Evolutionary conservation across 2,888 invertebrate genomes (phyloP).

Genomic region (Sericinus montela): DNA sequence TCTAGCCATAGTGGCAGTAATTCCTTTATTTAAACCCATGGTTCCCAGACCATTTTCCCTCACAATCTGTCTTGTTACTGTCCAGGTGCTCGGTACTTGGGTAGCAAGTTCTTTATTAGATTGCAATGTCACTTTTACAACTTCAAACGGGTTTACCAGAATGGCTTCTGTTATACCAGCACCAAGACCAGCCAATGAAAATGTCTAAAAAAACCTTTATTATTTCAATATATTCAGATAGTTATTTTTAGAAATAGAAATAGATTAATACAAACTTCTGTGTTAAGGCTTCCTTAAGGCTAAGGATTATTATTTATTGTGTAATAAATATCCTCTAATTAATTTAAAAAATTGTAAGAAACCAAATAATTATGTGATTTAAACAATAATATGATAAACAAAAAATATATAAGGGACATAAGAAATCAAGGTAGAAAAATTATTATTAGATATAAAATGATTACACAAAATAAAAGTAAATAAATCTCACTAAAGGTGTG

Average conservation of each 20-base stretch:
- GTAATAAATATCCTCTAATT: too few relatives aligned
- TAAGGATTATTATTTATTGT: too few relatives aligned
- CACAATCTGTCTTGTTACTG: constrained; percentile 89
- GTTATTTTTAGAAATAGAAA: too few relatives aligned
- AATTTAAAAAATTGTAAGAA: neutral
- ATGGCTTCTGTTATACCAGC: constrained; percentile 96
- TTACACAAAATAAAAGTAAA: constrained; percentile 18
- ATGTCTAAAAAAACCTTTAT: constrained; percentile 82
- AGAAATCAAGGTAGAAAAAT: too few relatives aligned
- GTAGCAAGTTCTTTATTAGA: constrained; percentile 83
- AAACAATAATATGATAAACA: neutral
- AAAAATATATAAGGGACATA: neutral
- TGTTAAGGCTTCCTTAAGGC: too few relatives aligned
- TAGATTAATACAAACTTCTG: too few relatives aligned
- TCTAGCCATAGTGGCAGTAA: constrained; percentile 92
- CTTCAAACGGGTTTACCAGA: constrained; percentile 96
- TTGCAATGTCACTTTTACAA: constrained; percentile 94
- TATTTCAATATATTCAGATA: too few relatives aligned
- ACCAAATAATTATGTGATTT: neutral
- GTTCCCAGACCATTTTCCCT: constrained; percentile 87
- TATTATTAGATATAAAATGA: too few relatives aligned
- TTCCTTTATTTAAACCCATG: constrained; percentile 90
- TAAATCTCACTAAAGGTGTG: constrained; percentile 84
- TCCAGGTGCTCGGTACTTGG: constrained; percentile 86
- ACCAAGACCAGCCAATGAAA: constrained; percentile 91